phyloP scores from a whole-genome alignment of 1,140 invertebrate species.

The Drosophila melanica region DNA sequence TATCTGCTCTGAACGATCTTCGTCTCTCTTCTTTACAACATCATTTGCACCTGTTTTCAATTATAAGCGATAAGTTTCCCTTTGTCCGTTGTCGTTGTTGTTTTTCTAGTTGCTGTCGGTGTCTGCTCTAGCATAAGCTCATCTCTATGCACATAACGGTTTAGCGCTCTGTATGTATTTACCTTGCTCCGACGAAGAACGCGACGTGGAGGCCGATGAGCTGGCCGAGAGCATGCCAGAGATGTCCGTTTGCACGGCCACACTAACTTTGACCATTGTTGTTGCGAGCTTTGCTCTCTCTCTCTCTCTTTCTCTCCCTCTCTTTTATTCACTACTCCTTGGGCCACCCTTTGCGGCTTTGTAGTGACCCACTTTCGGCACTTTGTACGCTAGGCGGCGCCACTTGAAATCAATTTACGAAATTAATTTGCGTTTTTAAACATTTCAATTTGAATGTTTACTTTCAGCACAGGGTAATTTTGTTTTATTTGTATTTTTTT shows the following conservation, averaged over 20 bases:
- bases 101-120: conserved; percentile 7
- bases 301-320: conserved; percentile 4
- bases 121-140: conserved; percentile 53
- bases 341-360: conserved; percentile 25
- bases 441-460: conserved; percentile 63
- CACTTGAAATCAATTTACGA: conserved; percentile 75
- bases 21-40: conserved; percentile 19
- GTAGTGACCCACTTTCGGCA: conserved; percentile 58
- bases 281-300: conserved; percentile 15
- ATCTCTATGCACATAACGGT: conserved; percentile 40
- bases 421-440: conserved; percentile 67
- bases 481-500: conserved; percentile 4
- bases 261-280: conserved; percentile 69
- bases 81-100: not conserved
- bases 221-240: conserved; percentile 74
- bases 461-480: conserved; percentile 13
- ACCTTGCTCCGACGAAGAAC: conserved; percentile 80
- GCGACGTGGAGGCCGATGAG: conserved; percentile 70
- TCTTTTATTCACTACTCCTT: conserved; percentile 11
- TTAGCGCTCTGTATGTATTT: conserved; percentile 51
- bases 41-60: conserved; percentile 72
- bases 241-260: conserved; percentile 81
- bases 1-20: conserved; percentile 46
- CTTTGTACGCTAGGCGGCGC: conserved; percentile 33
- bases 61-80: conserved; percentile 44